These are phyloP conservation scores for Epicampocera succincta DNA, from an alignment of 2,888 invertebrate genomes.

Conservation along the genomic window DNA sequence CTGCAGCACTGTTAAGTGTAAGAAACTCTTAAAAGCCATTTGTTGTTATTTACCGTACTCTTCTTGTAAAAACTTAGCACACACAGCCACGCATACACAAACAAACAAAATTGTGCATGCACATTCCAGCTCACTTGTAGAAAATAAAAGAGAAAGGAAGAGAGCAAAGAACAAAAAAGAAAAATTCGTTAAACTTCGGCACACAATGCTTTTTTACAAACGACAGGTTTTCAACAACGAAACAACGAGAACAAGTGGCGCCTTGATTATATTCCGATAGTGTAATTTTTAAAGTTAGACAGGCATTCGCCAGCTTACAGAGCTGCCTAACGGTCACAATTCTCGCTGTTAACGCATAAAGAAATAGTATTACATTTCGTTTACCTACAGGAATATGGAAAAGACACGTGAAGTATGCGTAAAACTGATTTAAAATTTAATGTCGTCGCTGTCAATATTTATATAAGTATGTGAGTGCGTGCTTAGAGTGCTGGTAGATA, in stretches of 20 bases:
- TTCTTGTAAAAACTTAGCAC: slow-evolving; percentile 24
- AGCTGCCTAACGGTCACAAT: slow-evolving; percentile 67
- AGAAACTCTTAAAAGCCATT: slow-evolving; percentile 37
- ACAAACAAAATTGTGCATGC: background rate
- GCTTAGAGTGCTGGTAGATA: slow-evolving; percentile 24
- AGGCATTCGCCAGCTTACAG: slow-evolving; percentile 67
- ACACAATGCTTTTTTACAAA: slow-evolving; percentile 42
- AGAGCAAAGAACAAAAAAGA: slow-evolving; percentile 22
- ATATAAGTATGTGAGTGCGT: slow-evolving; percentile 16
- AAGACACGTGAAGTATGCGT: slow-evolving; percentile 60
- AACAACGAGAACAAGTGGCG: slow-evolving; percentile 67
- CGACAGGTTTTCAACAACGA: slow-evolving; percentile 53
- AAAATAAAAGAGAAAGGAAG: slow-evolving; percentile 55
- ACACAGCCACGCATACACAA: background rate
- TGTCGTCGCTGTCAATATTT: slow-evolving; percentile 7
- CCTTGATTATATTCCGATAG: slow-evolving; percentile 49
- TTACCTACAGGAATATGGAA: slow-evolving; percentile 5
- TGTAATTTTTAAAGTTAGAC: slow-evolving; percentile 53
- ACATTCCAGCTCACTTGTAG: background rate
- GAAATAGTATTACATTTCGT: background rate
- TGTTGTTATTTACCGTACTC: slow-evolving; percentile 40
- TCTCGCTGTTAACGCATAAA: slow-evolving; percentile 50
- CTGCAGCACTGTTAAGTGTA: slow-evolving; percentile 44
- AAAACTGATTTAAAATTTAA: slow-evolving; percentile 22
- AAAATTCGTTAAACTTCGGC: slow-evolving; percentile 60